Evolutionary conservation across 2,888 invertebrate genomes (phyloP).

Genomic region (Philaethria dido): DNA sequence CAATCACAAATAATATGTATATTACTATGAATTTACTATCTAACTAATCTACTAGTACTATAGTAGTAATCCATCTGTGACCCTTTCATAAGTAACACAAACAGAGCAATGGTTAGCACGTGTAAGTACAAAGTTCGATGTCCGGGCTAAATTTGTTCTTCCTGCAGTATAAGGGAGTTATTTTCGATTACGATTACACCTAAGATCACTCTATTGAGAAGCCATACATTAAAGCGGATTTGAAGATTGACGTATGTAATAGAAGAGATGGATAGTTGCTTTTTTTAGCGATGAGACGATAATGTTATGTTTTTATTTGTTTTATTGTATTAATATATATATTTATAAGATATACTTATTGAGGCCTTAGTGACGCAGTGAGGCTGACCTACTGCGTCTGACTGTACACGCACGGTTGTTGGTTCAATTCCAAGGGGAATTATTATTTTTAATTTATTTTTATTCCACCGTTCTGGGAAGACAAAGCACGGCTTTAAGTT

Average conservation of each 20-base stretch:
- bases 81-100: slow-evolving; percentile 40
- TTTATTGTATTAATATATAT: not conserved
- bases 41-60: not conserved
- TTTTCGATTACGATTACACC: slow-evolving; percentile 54
- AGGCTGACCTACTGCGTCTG: too few species aligned
- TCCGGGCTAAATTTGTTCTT: slow-evolving; percentile 72
- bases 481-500: too few species aligned
- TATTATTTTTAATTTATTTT: too few species aligned
- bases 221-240: slow-evolving; percentile 40
- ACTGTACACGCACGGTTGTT: too few species aligned
- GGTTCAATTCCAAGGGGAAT: too few species aligned
- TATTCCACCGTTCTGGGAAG: too few species aligned
- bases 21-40: not conserved
- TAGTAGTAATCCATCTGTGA: slow-evolving; percentile 22
- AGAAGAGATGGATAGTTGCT: not conserved
- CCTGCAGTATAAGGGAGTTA: slow-evolving; percentile 57
- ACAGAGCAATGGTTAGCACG: slow-evolving; percentile 58
- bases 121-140: slow-evolving; percentile 66
- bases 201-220: slow-evolving; percentile 44
- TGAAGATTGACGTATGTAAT: slow-evolving; percentile 39
- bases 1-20: not conserved
- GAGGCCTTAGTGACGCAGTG: too few species aligned
- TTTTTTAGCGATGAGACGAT: not conserved
- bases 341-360: not conserved
- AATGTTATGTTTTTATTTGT: not conserved